Evolutionary conservation across 2,797 vertebrate genomes (phyloP), one percentile per base, ranked within the genome.

Genomic region (Poecilia velifera): DNA sequence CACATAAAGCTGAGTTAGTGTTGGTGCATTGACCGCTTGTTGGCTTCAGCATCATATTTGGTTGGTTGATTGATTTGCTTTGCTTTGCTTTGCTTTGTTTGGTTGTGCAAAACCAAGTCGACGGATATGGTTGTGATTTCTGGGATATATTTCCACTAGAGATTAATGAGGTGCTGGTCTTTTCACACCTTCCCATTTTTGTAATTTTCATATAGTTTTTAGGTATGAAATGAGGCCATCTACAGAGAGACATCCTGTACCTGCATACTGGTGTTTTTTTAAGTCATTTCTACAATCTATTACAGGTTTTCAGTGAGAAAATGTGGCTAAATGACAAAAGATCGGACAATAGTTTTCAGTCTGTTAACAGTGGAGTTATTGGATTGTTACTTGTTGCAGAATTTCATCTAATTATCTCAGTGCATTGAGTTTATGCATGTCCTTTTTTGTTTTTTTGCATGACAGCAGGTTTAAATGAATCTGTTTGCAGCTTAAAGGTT

Each of bases 21-120:
- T 77, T 66, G 73, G 10, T 10, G 12, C 20, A 49, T 47, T 76
- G 3, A 76, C 59, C 45, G 73, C 68, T 47, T 75, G 62, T 43
- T 75, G 73, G 36, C 18, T 70, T 46, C 22, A 70, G 39, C 66
- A 43, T 43, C 10, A 3, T 22, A 12, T 66, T 73, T 43, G 72
- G 31, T 39, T 47, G 47, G 5, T 55, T 28, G 47, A 3, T 57
- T 28, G 28, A 55, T 10, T 34, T 34, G 34, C 2, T 34, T 34
- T 34, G 34, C 34, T 34, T 55, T 55, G 3, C 49, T 68, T 68
- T 20, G 64, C 64, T 68, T 25, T 68, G 36, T 66, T 20, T 64
- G 59, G 31, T 3, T 64, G 34, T 20, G 18, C 34, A 66, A 20
- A 22, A 0, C 18, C 18, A 20, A 66, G 14, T 73, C 49, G 39